Conservation (phyloP, 2,797 vertebrate species). For the Myioborus melanocephalus region DNA sequence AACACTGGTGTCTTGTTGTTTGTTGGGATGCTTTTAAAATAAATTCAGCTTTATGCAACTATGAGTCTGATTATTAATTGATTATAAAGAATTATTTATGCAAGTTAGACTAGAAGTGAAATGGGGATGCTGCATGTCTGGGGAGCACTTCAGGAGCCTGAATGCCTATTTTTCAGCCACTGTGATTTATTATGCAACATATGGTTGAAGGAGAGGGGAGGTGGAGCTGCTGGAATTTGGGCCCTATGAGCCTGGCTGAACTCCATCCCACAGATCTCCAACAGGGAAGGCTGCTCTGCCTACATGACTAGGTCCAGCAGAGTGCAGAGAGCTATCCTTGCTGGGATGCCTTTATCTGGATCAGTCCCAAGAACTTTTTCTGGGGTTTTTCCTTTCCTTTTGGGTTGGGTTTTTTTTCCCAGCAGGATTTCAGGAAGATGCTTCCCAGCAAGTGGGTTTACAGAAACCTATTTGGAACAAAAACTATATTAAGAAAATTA, state of each 20-base stretch:
- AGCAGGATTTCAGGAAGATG: background rate
- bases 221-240: background rate
- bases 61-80: background rate
- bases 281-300: background rate
- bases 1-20: background rate
- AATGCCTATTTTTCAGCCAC: background rate
- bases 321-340: background rate
- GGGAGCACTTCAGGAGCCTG: background rate
- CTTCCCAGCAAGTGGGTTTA: background rate
- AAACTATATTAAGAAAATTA: background rate
- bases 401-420: background rate
- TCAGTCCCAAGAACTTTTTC: background rate
- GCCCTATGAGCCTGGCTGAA: background rate
- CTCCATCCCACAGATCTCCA: background rate
- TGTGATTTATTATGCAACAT: background rate
- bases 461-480: background rate
- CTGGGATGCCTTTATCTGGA: background rate
- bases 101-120: background rate
- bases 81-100: background rate
- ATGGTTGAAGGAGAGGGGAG: background rate
- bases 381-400: background rate
- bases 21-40: background rate
- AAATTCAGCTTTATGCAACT: background rate
- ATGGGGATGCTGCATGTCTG: background rate
- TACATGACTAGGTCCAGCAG: background rate